Evolutionary conservation across 2,113 vertebrate species (phyloP).

Genomic region (Petaurus breviceps): DNA sequence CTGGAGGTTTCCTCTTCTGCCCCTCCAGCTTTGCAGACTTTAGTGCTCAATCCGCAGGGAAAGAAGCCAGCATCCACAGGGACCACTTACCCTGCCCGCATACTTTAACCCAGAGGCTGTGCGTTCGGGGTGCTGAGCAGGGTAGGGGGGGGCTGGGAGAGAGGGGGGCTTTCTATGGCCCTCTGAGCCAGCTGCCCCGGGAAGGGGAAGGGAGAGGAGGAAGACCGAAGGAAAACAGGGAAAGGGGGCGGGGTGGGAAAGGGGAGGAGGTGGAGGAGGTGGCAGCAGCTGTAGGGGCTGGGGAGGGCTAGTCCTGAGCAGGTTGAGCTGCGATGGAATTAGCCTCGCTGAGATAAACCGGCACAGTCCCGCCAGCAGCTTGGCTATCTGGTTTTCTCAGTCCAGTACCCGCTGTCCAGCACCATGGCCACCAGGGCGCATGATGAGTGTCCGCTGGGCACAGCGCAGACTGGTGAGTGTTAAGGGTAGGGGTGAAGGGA

Average conservation of each 20-base stretch:
- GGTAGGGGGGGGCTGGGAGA: too few species aligned
- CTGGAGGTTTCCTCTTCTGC: neutral
- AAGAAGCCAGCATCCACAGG: neutral
- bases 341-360: slow-evolving; percentile 59
- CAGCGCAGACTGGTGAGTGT: neutral
- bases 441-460: slow-evolving; percentile 62
- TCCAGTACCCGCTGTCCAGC: neutral
- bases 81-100: neutral
- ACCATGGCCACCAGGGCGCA: slow-evolving; percentile 58
- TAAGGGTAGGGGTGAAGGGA: neutral
- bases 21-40: neutral
- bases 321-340: slow-evolving; percentile 70
- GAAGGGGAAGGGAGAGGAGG: neutral
- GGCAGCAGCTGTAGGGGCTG: slow-evolving; percentile 63
- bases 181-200: neutral
- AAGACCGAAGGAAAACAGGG: neutral
- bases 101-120: neutral
- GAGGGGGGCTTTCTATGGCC: neutral
- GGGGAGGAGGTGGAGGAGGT: slow-evolving; percentile 6
- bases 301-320: slow-evolving; percentile 56
- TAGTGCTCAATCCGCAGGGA: neutral
- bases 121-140: neutral
- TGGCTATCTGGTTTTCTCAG: neutral
- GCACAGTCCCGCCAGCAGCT: neutral
- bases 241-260: neutral